Base-by-base conservation (phyloP, 2,888 invertebrate species). In the Dichetophora obliterata region DNA sequence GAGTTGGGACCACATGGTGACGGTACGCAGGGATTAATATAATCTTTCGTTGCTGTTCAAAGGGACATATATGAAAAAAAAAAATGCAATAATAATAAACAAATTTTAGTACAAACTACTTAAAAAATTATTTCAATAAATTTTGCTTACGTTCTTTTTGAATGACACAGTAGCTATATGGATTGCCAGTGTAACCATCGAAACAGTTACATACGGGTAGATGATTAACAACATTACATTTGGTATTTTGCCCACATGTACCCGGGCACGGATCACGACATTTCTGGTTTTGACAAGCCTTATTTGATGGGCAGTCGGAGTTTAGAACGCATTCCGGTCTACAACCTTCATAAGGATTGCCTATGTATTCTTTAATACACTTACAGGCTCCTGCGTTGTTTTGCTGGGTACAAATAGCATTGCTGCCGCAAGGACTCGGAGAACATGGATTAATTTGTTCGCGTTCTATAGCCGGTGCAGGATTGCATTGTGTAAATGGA, bases 241-340 rank as follows among this genome's bases (percentile, higher is more conserved):
- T 91, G 11, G 95, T 93, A 85, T 93, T 93, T 75, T 92, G 90
- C 65, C 95, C 95, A 86, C 95, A 95, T 31, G 94, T 93, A 77
- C 95, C 95, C 77, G 94, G 94, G 84, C 95, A 95, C 43, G 94
- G 94, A 87, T 94, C 93, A 31, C 91, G 90, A 84, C 94, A 94
- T 87, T 92, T 94, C 88, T 93, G 91, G 83, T 92, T 91, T 16
- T 93, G 91, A 84, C 95, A 95, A 8, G 94, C 94, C 85, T 91
- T 90, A 83, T 93, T 92, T 77, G 92, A 91, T 2, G 92, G 90
- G 86, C 95, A 95, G 84, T 94, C 94, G 82, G 93, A 91, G 84
- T 93, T 93, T 16, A 93, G 91, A 0, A 91, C 91, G 88, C 94
- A 94, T 88, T 94, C 94, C 8, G 94, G 93, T 71, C 92, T 91